Conservation (phyloP, 2,888 invertebrate genomes). For the Microdon myrmicae region DNA sequence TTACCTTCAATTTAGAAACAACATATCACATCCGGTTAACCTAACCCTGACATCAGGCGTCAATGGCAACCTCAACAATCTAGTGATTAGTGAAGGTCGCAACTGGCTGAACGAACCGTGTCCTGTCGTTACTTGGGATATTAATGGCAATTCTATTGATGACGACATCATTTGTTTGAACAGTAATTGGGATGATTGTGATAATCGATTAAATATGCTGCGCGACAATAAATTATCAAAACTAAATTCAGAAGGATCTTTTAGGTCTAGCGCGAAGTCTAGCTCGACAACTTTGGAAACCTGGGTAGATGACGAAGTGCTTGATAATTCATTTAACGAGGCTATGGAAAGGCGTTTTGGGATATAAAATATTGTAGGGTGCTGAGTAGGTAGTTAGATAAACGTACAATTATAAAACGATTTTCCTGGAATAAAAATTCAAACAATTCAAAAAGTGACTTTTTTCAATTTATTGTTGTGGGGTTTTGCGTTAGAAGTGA, state of each 20-base stretch:
- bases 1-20: slow-evolving; percentile 45
- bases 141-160: slow-evolving; percentile 63
- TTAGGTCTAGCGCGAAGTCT: slow-evolving; percentile 62
- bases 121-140: slow-evolving; percentile 63
- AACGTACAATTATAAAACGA: slow-evolving; percentile 1
- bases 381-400: too few species aligned
- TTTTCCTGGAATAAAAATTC: slow-evolving; percentile 13
- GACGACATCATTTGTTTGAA: slow-evolving; percentile 54
- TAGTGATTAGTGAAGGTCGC: slow-evolving; percentile 60
- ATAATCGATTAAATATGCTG: slow-evolving; percentile 57
- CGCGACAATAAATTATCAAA: slow-evolving; percentile 53
- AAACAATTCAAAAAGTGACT: background rate
- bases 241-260: slow-evolving; percentile 54
- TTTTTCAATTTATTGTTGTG: background rate
- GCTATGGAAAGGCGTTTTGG: slow-evolving; percentile 53
- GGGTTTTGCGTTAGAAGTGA: too few species aligned
- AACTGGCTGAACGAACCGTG: slow-evolving; percentile 54
- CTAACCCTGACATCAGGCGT: slow-evolving; percentile 60
- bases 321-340: slow-evolving; percentile 57
- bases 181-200: slow-evolving; percentile 58
- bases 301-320: slow-evolving; percentile 64
- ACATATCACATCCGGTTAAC: slow-evolving; percentile 55
- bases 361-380: slow-evolving; percentile 9
- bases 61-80: slow-evolving; percentile 60
- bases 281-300: slow-evolving; percentile 66